Base-by-base conservation (phyloP, 2,113 vertebrate genomes). In the Lampris megalopsis region DNA sequence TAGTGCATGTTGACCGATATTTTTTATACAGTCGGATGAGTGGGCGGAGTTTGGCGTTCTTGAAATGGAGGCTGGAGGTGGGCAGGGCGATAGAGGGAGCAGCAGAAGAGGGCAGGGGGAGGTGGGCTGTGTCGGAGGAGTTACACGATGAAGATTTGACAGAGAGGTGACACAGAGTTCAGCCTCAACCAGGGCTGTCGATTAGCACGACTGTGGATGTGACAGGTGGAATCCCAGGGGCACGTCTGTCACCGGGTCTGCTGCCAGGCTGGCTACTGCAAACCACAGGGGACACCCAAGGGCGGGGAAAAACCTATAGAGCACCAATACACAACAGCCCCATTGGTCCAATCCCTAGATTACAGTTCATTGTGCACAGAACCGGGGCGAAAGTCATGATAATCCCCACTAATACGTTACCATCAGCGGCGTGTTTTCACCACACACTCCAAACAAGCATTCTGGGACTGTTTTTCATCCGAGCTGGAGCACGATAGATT, bases 161-260 rank as follows among this genome's bases (percentile, higher is more conserved):
- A 97, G 95, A 93, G 93, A 95, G 94, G 95, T 93, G 95, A 92
- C 77, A 3, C 85, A 71, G 92, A 96, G 96, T 97, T 97, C 96
- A 97, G 94, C 91, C 92, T 92, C 94, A 95, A 94, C 92, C 94
- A 95, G 95, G 95, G 95, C 95, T 95, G 94, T 93, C 94, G 95
- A 96, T 96, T 82, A 92, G 94, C 89, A 90, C 79, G 91, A 94
- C 92, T 94, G 95, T 86, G 88, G 90, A 93, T 91, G 94, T 97
- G 96, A 96, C 96, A 97, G 95, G 94, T 96, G 96, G 95, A 95
- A 95, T 96, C 97, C 96, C 95, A 94, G 94, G 95, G 95, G 96
- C 94, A 94, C 95, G 93, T 94, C 95, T 96, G 95, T 95, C 92
- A 92, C 93, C 85, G 93, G 94, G 93, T 93, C 93, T 94, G 94